Conservation (phyloP, 2,888 invertebrate species). For the Leptinotarsa peninsularis region DNA sequence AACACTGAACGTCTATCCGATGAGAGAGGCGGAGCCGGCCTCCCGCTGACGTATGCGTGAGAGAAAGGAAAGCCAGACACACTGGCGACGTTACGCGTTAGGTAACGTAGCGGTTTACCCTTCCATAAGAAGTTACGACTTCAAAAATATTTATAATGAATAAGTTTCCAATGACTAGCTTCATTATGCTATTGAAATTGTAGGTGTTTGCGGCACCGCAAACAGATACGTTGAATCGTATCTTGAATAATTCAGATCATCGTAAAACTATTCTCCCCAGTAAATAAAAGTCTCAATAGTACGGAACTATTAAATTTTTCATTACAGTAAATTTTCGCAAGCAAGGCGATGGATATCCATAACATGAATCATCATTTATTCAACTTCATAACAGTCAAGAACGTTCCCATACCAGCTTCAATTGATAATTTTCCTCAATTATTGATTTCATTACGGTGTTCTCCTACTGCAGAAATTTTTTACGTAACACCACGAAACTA, state of each 20-base stretch:
- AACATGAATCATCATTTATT: conserved; percentile 14
- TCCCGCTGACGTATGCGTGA: no score
- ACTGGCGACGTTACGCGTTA: no score
- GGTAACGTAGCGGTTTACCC: no score
- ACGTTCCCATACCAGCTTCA: not conserved
- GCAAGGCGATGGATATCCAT: conserved; percentile 9
- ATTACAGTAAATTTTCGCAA: not conserved
- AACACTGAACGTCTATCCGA: no score
- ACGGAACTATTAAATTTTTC: not conserved
- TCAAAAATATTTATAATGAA: no score
- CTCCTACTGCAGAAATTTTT: not conserved
- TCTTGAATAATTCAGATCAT: not conserved
- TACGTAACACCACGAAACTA: not conserved
- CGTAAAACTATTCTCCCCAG: not conserved
- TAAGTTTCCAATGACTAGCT: no score
- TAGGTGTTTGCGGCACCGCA: no score
- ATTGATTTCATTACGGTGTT: not conserved
- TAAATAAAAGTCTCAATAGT: not conserved
- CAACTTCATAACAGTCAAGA: conserved; percentile 4
- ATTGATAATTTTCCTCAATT: conserved; percentile 10
- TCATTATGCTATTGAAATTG: no score
- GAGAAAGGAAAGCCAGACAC: no score
- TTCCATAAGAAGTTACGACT: no score
- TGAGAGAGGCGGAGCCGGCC: no score
- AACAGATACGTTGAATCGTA: no score